Conservation (phyloP, 2,888 invertebrate species). For the Drosophila cognata region DNA sequence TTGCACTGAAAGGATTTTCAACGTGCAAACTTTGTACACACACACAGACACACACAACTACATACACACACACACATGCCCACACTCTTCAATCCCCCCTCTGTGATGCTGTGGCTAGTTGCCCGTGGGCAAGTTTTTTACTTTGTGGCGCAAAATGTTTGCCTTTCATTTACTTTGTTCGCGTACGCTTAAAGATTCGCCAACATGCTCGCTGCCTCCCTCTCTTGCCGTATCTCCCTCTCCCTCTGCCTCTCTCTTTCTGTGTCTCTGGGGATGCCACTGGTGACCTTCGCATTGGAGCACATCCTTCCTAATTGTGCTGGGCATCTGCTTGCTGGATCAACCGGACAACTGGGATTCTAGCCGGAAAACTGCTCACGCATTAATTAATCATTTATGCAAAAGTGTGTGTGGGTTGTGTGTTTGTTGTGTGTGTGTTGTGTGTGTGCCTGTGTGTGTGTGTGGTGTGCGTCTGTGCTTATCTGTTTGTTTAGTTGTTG, state of each 20-base stretch:
- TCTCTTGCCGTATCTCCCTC: not conserved
- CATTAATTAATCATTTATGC: constrained; percentile 77
- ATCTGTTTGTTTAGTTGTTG: constrained; percentile 25
- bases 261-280: constrained; percentile 19
- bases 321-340: constrained; percentile 28
- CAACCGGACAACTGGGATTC: constrained; percentile 28
- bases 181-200: constrained; percentile 57
- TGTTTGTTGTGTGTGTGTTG: not conserved
- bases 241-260: not conserved
- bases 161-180: constrained; percentile 75
- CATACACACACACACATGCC: not conserved
- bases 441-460: constrained; percentile 1
- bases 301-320: constrained; percentile 33
- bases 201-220: constrained; percentile 11
- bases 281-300: constrained; percentile 51
- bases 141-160: constrained; percentile 69
- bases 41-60: constrained; percentile 28
- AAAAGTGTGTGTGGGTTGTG: constrained; percentile 5
- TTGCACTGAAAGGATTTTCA: constrained; percentile 66
- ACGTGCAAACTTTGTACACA: constrained; percentile 65
- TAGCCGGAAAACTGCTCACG: constrained; percentile 64
- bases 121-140: constrained; percentile 48
- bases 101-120: not conserved
- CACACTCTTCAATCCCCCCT: not conserved
- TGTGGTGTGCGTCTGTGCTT: not conserved